phyloP scores from a whole-genome alignment of 2,888 invertebrate genomes.

The Mycalesis mineus region DNA sequence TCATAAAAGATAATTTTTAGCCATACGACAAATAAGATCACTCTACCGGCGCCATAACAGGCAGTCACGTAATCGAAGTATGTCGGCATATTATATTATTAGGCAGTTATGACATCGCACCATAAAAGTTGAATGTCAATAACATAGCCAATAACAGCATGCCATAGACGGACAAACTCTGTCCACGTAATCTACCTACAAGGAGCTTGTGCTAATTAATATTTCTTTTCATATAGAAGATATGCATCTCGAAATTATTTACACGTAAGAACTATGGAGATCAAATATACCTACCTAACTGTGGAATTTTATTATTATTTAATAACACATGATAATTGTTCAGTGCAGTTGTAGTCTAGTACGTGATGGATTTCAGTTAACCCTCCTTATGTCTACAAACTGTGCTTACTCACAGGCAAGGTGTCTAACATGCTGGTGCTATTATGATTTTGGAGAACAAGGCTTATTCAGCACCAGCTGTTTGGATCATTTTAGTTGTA shows the following conservation, averaged over 20 bases:
- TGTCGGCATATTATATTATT: background rate
- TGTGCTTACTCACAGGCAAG: too few species aligned
- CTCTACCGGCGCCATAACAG: constrained; percentile 12
- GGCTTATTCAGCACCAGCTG: too few species aligned
- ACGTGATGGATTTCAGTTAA: too few species aligned
- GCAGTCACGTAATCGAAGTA: constrained; percentile 12
- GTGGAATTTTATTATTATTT: too few species aligned
- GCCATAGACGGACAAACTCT: too few species aligned
- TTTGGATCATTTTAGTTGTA: too few species aligned
- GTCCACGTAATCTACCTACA: background rate
- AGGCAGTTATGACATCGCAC: background rate
- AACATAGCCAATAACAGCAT: background rate
- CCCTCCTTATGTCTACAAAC: too few species aligned
- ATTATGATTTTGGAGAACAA: too few species aligned
- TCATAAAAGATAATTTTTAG: constrained; percentile 3
- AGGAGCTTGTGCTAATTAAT: background rate
- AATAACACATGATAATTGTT: too few species aligned
- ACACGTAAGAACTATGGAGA: background rate
- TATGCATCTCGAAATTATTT: background rate
- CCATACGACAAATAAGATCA: background rate
- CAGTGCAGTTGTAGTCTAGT: too few species aligned
- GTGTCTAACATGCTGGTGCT: too few species aligned
- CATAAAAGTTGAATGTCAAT: constrained; percentile 7
- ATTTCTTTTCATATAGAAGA: background rate
- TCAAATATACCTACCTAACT: background rate